Percentiles rank a stretch among this genome's conserved stretches.
Evolutionary conservation across 1,140 invertebrate genomes (phyloP).

Genomic region (Gonatopus flavifemur): DNA sequence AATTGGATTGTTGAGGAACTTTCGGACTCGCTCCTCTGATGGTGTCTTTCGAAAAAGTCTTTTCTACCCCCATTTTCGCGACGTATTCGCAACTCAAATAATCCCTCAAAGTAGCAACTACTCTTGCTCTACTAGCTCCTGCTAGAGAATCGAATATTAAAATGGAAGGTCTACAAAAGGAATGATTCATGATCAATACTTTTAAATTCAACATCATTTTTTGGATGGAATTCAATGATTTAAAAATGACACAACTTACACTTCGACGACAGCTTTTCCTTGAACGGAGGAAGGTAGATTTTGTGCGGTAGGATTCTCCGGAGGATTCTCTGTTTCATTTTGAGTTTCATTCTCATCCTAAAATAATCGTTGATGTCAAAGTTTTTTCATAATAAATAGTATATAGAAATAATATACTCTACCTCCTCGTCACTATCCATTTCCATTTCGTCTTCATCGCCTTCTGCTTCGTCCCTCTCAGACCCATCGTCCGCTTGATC

Average conservation of each 20-base stretch:
- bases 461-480: slow-evolving; percentile 81
- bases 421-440: slow-evolving; percentile 54
- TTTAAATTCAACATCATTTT: not conserved
- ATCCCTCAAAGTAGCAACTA: slow-evolving; percentile 84
- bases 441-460: slow-evolving; percentile 71
- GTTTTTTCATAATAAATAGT: not conserved
- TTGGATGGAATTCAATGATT: too few species aligned
- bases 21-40: slow-evolving; percentile 83
- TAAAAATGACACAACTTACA: slow-evolving; percentile 34
- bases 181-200: not conserved
- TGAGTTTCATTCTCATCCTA: slow-evolving; percentile 41
- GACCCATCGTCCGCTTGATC: slow-evolving; percentile 69
- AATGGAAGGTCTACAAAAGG: slow-evolving; percentile 72
- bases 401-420: slow-evolving; percentile 13
- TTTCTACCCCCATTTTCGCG: slow-evolving; percentile 69
- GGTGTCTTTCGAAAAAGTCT: slow-evolving; percentile 74
- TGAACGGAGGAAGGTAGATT: not conserved
- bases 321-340: slow-evolving; percentile 6
- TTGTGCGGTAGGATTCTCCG: too few species aligned
- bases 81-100: slow-evolving; percentile 90
- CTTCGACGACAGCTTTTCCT: slow-evolving; percentile 31
- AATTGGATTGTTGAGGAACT: slow-evolving; percentile 96
- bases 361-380: slow-evolving; percentile 6
- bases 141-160: slow-evolving; percentile 93
- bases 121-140: slow-evolving; percentile 74